A percentile compares a stretch with the other conserved stretches of the same genome.
Conservation (phyloP, 2,797 vertebrate genomes). For the Oceanodroma leucorhoa region DNA sequence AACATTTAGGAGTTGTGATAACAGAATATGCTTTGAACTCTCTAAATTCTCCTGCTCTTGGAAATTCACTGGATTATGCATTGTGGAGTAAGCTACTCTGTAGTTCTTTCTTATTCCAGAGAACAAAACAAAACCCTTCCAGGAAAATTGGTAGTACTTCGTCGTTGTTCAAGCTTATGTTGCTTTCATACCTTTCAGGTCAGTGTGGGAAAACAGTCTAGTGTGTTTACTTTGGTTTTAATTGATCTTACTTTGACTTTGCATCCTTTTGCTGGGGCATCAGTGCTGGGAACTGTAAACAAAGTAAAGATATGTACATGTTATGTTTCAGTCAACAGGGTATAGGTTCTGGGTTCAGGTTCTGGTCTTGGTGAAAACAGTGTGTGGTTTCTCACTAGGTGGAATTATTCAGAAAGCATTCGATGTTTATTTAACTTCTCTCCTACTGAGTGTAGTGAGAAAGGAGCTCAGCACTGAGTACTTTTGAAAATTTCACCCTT, state of each 20-base stretch:
- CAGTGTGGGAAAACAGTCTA: neutral
- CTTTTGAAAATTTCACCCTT: neutral
- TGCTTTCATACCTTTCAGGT: neutral
- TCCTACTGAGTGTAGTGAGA: neutral
- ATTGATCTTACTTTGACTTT: constrained; percentile 28
- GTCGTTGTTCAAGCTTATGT: neutral
- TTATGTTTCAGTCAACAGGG: neutral
- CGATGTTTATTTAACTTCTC: constrained; percentile 16
- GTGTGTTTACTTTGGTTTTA: neutral
- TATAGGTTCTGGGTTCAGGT: neutral
- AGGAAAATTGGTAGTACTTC: neutral
- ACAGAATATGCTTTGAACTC: neutral
- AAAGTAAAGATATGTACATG: neutral
- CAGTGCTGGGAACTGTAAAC: constrained; percentile 14
- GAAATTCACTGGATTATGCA: neutral
- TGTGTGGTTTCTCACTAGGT: neutral
- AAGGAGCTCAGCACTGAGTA: neutral
- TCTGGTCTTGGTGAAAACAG: neutral
- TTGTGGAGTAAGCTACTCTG: neutral
- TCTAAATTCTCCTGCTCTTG: neutral
- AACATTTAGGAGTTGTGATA: neutral
- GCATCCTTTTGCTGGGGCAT: neutral
- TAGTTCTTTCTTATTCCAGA: neutral
- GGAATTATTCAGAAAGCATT: neutral
- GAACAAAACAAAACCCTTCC: neutral